Evolutionary conservation across 2,888 invertebrate genomes (phyloP), one percentile per base, ranked within the genome.

Genomic region (Pasiphila rectangulata): DNA sequence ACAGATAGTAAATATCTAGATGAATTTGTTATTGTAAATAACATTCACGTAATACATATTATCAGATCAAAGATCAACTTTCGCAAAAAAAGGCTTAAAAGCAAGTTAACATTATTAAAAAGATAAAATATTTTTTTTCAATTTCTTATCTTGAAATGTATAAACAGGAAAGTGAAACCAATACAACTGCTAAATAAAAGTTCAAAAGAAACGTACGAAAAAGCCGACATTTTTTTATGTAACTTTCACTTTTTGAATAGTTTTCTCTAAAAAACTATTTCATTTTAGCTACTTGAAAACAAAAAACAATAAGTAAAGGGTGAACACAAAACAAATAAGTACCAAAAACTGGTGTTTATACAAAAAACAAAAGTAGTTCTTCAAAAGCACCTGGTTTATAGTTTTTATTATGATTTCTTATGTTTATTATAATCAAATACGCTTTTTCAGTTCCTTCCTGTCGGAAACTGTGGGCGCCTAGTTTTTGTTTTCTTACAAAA

Each of bases 391-490:
- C 87, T 88, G 87, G 87, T 80, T 74, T 65, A 61, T 67, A 61
- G 64, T 74, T 84, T 81, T 83, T 81, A 73, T 64, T 69, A 63
- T 52, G 64, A 69, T 72, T 57, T 72, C 71, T 70, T 73, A 83
- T 82, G 81, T 85, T 83, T 84, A 78, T 82, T 76, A 83, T 85
- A 85, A 87, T 84, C 86, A 85, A 84, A 85, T 85, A 83, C 78
- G 85, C 84, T 84, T 82, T 79, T 81, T 32, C 17, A 32, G 10
- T 32, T 32, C 10, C 76, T 86, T 87, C 88, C 88, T 79, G 79
- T 75, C 78, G 85, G 86, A 85, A 86, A 81, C 78, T 71, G 74
- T 56, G 53, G 85, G 83, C 83, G 85, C 83, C 78, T 65, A 46
- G 35, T 64, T 85, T 83, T 76, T 65, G 60, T 65, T 63, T 59